Base-by-base conservation (phyloP, 2,113 vertebrate genomes). In the Amphiprion ocellaris region DNA sequence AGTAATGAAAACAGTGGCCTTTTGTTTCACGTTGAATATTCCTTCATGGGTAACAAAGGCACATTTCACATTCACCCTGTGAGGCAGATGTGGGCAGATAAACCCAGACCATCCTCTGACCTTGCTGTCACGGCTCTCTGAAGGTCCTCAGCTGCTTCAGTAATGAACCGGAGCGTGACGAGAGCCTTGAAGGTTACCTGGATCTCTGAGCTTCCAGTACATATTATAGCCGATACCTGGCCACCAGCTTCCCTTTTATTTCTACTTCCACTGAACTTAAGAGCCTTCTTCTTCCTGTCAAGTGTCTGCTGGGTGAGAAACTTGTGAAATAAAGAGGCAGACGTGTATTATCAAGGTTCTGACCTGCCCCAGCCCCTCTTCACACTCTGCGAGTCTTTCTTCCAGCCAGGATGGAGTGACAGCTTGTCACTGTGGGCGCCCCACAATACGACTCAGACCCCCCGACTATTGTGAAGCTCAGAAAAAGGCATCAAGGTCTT, bases 11-110 rank as follows among this genome's bases (percentile, higher is more conserved):
- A 97, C 74, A 93, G 95, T 95, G 94, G 95, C 95, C 96, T 96
- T 97, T 98, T 98, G 97, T 98, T 95, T 97, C 93, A 89, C 81
- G 93, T 92, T 96, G 96, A 97, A 96, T 97, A 96, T 97, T 97
- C 95, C 93, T 95, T 95, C 94, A 94, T 95, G 91, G 96, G 95
- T 26, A 95, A 97, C 96, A 98, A 97, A 97, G 94, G 78, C 93
- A 71, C 90, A 92, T 95, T 96, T 95, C 95, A 91, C 85, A 86
- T 92, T 90, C 87, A 87, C 86, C 66, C 77, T 78, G 79, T 96
- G 96, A 94, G 93, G 94, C 96, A 95, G 87, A 92, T 90, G 78
- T 66, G 2, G 10, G 30, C 93, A 95, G 96, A 97, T 97, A 96
- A 97, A 90, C 96, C 94, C 94, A 86, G 92, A 90, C 49, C 94